Percentiles rank a stretch among this genome's conserved stretches.
These are phyloP conservation scores for Acrobasis suavella DNA, from an alignment of 2,888 invertebrate genomes.

Conservation along the genomic window DNA sequence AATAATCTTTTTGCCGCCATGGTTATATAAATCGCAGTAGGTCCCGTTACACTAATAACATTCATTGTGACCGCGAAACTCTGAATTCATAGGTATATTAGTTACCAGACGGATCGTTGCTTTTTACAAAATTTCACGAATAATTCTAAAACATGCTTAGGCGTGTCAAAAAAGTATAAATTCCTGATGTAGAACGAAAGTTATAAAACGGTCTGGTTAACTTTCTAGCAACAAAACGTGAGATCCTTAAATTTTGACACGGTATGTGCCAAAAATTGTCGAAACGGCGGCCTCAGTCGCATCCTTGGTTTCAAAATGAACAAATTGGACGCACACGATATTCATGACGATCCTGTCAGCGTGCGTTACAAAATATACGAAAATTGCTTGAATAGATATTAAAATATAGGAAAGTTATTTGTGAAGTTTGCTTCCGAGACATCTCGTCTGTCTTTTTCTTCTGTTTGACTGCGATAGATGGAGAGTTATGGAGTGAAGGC, in stretches of 20 bases:
- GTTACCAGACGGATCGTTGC: no score
- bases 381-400: conserved; percentile 3
- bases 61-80: no score
- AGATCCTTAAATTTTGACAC: conserved; percentile 11
- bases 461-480: no score
- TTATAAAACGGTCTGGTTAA: not conserved
- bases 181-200: no score
- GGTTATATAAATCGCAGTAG: no score
- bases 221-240: conserved; percentile 7
- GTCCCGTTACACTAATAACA: no score
- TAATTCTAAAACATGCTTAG: no score
- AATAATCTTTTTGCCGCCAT: no score
- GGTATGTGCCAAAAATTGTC: conserved; percentile 11
- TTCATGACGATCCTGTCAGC: conserved; percentile 22
- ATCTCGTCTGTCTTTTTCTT: not conserved
- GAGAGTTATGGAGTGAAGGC: no score
- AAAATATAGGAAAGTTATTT: conserved; percentile 4
- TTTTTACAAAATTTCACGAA: no score
- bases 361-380: conserved; percentile 18
- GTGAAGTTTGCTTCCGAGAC: not conserved
- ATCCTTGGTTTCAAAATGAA: conserved; percentile 24
- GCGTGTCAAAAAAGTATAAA: no score
- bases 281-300: conserved; percentile 10
- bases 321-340: conserved; percentile 28
- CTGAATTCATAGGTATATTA: no score